These are phyloP conservation scores for Pycnonotus jocosus DNA, from an alignment of 2,113 vertebrate genomes.

Conservation along the genomic window DNA sequence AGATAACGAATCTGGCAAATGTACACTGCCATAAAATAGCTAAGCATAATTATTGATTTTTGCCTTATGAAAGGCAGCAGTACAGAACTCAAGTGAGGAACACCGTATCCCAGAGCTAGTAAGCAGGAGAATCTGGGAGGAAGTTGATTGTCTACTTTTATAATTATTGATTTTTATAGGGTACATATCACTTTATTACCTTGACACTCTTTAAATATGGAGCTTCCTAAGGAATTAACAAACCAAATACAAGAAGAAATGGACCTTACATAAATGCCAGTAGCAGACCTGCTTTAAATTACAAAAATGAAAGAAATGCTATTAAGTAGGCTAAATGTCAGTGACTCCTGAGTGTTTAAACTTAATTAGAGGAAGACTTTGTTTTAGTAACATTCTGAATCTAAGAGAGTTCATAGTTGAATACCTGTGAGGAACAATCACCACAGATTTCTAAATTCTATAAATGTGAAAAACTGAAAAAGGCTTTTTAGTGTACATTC, in stretches of 20 bases:
- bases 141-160: not conserved
- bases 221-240: slow-evolving; percentile 6
- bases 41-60: not conserved
- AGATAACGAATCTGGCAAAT: not conserved
- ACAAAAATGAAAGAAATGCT: not conserved
- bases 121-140: not conserved
- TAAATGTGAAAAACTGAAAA: not conserved
- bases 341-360: not conserved
- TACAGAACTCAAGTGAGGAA: not conserved
- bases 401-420: not conserved
- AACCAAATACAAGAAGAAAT: not conserved
- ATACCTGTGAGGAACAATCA: not conserved
- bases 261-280: not conserved
- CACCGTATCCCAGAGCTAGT: not conserved
- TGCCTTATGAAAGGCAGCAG: not conserved
- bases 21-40: not conserved
- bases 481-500: not conserved
- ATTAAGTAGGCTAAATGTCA: not conserved
- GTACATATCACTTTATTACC: not conserved
- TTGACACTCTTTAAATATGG: not conserved
- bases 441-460: not conserved
- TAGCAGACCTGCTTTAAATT: not conserved
- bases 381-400: not conserved
- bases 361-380: not conserved
- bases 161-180: not conserved